These are phyloP conservation scores for Epinephelus awoara DNA, from an alignment of 2,797 vertebrate species.

Conservation along the genomic window DNA sequence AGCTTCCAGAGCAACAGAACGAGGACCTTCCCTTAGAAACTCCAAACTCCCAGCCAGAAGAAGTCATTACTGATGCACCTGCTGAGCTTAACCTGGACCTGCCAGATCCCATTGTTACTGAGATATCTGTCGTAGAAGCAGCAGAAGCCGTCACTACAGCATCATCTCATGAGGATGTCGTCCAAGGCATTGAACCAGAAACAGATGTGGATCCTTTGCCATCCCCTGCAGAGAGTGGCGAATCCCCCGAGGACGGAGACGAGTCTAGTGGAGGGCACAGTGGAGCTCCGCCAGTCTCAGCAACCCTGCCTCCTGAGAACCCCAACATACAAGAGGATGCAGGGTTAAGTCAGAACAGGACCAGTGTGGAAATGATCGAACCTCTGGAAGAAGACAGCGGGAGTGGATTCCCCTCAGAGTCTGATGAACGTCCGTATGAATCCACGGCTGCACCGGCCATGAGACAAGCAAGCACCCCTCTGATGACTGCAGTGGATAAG, in stretches of 20 bases:
- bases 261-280: slow-evolving; percentile 44
- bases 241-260: slow-evolving; percentile 31
- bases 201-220: slow-evolving; percentile 20
- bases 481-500: slow-evolving; percentile 81
- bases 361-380: slow-evolving; percentile 28
- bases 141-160: slow-evolving; percentile 21
- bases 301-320: slow-evolving; percentile 37
- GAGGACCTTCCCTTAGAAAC: slow-evolving; percentile 39
- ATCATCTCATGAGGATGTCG: slow-evolving; percentile 31
- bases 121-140: slow-evolving; percentile 25
- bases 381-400: slow-evolving; percentile 53
- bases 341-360: slow-evolving; percentile 6
- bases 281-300: slow-evolving; percentile 9
- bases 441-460: slow-evolving; percentile 80
- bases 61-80: slow-evolving; percentile 31
- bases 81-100: slow-evolving; percentile 3
- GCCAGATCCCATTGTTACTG: neutral
- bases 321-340: slow-evolving; percentile 52
- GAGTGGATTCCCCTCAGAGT: slow-evolving; percentile 67
- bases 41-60: slow-evolving; percentile 41
- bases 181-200: slow-evolving; percentile 58
- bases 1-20: slow-evolving; percentile 41
- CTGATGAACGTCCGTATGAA: slow-evolving; percentile 67
- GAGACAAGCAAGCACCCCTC: slow-evolving; percentile 86
- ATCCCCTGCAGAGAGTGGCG: slow-evolving; percentile 38